These are phyloP conservation scores for Passer montanus DNA, from an alignment of 2,113 vertebrate genomes.

Conservation along the genomic window DNA sequence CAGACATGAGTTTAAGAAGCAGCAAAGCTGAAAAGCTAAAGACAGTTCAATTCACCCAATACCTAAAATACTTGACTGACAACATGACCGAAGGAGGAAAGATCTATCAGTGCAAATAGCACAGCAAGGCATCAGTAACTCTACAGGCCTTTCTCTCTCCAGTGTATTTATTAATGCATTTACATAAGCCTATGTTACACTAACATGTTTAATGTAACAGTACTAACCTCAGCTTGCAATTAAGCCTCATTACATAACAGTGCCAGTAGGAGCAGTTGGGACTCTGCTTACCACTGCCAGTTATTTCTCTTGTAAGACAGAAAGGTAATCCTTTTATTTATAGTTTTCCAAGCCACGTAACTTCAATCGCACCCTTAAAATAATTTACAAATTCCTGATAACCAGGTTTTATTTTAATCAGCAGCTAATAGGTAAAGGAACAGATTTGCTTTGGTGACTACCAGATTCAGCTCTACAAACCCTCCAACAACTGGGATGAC, in stretches of 20 bases:
- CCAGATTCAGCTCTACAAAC: neutral
- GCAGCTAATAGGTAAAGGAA: neutral
- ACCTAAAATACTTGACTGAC: neutral
- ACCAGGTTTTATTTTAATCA: neutral
- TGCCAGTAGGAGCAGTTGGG: neutral
- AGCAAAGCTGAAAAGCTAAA: constrained; percentile 4
- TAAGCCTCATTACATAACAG: neutral
- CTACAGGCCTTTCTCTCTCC: neutral
- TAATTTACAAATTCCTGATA: neutral
- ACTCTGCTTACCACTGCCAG: neutral
- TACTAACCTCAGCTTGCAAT: neutral
- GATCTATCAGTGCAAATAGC: neutral
- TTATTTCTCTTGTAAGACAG: neutral
- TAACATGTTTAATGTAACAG: neutral
- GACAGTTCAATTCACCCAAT: neutral
- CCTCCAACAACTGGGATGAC: neutral
- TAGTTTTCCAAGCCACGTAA: neutral
- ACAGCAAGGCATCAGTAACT: neutral
- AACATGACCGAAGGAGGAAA: neutral
- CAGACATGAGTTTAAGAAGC: neutral
- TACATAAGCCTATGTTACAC: neutral
- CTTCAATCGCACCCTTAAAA: neutral
- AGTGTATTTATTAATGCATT: neutral
- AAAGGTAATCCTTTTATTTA: neutral
- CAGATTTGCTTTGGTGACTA: neutral